These are phyloP conservation scores for Apamea epomidion DNA, from an alignment of 2,888 invertebrate species.

Conservation along the genomic window DNA sequence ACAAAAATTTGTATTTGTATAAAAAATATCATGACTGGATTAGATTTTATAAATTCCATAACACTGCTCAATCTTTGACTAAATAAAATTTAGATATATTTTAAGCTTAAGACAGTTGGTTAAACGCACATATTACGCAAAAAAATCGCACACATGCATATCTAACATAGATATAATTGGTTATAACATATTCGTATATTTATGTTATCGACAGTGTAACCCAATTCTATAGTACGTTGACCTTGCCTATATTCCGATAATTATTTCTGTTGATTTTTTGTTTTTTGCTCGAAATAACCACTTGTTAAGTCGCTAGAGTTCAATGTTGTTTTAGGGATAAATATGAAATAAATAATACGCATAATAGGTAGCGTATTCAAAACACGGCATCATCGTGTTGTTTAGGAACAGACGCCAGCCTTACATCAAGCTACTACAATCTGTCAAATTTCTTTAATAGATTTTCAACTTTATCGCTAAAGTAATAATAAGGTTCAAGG, in stretches of 20 bases:
- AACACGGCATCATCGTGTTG: not conserved
- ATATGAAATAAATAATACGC: constrained; percentile 21
- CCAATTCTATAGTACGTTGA: constrained; percentile 34
- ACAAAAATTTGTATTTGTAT: not conserved
- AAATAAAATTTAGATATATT: constrained; percentile 14
- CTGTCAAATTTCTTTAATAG: too few relatives aligned
- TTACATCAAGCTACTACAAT: too few relatives aligned
- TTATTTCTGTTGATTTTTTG: constrained; percentile 47
- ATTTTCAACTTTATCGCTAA: too few relatives aligned
- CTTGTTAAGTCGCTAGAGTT: constrained; percentile 65
- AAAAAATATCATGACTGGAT: not conserved
- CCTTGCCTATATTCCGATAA: constrained; percentile 41
- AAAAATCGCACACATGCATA: constrained; percentile 42
- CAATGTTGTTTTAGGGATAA: constrained; percentile 59
- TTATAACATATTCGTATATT: constrained; percentile 8
- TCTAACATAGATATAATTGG: constrained; percentile 42
- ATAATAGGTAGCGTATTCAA: constrained; percentile 18
- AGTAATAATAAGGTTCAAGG: too few relatives aligned
- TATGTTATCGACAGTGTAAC: constrained; percentile 30
- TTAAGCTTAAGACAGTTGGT: constrained; percentile 21
- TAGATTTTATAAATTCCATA: not conserved
- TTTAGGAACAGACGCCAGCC: too few relatives aligned
- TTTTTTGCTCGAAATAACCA: constrained; percentile 40
- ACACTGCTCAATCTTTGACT: constrained; percentile 43
- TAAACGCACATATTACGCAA: constrained; percentile 46